These are phyloP conservation scores for Melanotaenia duboulayi DNA, from an alignment of 2,113 vertebrate species.

Conservation along the genomic window DNA sequence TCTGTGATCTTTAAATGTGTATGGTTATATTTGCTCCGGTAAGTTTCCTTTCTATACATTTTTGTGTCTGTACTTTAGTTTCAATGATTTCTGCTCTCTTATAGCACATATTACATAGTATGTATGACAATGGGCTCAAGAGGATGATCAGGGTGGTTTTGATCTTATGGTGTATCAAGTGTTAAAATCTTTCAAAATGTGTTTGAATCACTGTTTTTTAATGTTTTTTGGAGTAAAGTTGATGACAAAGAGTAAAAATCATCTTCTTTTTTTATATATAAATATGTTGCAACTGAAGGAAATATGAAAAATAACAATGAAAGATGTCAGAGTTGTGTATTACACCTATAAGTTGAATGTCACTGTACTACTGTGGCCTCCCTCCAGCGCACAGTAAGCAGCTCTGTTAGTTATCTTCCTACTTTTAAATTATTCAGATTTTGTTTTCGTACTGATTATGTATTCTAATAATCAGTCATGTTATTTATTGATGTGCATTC, in stretches of 20 bases:
- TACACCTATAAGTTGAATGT: conserved; percentile 14
- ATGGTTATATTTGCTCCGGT: conserved; percentile 85
- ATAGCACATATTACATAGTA: background rate
- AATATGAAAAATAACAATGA: background rate
- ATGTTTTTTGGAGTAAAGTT: background rate
- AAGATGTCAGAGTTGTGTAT: background rate
- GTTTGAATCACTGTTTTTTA: background rate
- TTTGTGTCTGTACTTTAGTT: background rate
- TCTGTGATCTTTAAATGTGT: conserved; percentile 81
- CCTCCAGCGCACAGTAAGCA: conserved; percentile 67
- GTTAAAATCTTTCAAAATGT: background rate
- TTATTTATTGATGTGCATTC: conserved; percentile 55
- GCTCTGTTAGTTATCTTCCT: conserved; percentile 66
- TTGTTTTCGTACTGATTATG: conserved; percentile 63
- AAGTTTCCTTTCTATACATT: conserved; percentile 45
- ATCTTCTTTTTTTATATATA: background rate
- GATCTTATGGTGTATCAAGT: background rate
- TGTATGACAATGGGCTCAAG: background rate
- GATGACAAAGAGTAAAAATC: background rate
- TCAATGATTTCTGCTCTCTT: background rate
- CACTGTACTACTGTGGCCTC: conserved; percentile 56
- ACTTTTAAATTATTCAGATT: conserved; percentile 79
- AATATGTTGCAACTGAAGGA: background rate
- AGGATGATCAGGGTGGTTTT: background rate
- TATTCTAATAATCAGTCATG: conserved; percentile 39